Evolutionary conservation across 1,140 invertebrate species (phyloP).

Genomic region (Dryas iulia): DNA sequence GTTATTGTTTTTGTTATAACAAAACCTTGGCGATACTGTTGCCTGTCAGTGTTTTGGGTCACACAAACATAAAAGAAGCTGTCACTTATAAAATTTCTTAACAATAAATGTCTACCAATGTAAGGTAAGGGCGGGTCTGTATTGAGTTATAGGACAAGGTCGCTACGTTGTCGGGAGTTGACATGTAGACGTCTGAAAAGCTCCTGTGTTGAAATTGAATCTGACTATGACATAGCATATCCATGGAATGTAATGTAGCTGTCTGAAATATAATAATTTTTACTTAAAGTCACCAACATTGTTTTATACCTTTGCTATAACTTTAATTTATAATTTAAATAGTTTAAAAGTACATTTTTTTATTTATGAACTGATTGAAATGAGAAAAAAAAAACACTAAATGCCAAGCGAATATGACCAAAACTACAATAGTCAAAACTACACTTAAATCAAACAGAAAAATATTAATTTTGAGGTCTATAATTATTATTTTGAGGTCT

Average conservation of each 20-base stretch:
- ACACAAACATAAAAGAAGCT: conserved; percentile 18
- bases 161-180: conserved; percentile 11
- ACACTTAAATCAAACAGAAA: too few relatives aligned
- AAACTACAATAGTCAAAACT: too few relatives aligned
- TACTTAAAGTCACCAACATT: too few relatives aligned
- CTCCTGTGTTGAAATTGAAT: conserved; percentile 10
- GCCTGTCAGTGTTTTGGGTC: conserved; percentile 1
- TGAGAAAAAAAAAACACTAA: too few relatives aligned
- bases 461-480: too few relatives aligned
- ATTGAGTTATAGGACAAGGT: conserved; percentile 27
- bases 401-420: too few relatives aligned
- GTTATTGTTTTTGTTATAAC: background rate
- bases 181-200: conserved; percentile 10
- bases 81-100: conserved; percentile 27
- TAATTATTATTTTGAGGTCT: too few relatives aligned
- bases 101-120: conserved; percentile 21
- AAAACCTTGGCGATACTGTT: background rate
- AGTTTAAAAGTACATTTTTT: too few relatives aligned
- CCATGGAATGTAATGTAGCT: background rate
- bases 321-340: too few relatives aligned
- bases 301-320: too few relatives aligned
- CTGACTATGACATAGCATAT: background rate
- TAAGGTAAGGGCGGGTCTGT: conserved; percentile 16
- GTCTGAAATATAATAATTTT: too few relatives aligned
- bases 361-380: too few relatives aligned